Evolutionary conservation across 2,797 vertebrate genomes (phyloP).

Genomic region (Poecilia gillii): DNA sequence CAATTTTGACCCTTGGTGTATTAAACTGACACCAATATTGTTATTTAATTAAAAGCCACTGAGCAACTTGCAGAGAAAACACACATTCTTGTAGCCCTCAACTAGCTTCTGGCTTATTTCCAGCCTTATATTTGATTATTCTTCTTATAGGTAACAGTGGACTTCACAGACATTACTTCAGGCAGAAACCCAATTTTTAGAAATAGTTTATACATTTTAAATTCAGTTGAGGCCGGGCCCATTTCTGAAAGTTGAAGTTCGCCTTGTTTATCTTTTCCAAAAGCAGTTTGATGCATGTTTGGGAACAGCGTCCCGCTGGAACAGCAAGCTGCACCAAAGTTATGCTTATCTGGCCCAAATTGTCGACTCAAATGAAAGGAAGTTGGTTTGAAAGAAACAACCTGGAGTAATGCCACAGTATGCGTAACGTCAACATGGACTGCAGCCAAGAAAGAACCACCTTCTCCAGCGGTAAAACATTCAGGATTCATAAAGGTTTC

Average conservation of each 20-base stretch:
- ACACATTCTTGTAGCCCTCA: background rate
- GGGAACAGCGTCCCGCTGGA: background rate
- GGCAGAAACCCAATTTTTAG: background rate
- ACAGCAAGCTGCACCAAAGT: background rate
- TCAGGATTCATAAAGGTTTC: background rate
- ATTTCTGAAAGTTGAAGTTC: background rate
- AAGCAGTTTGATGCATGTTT: background rate
- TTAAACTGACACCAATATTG: background rate
- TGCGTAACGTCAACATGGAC: background rate
- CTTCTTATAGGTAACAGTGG: background rate
- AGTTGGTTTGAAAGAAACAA: background rate
- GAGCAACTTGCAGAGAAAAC: background rate
- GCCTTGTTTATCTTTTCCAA: background rate
- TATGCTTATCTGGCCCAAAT: background rate
- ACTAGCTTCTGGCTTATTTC: background rate
- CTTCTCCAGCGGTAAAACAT: background rate
- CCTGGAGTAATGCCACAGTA: background rate
- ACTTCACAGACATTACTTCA: background rate
- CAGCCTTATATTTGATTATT: background rate
- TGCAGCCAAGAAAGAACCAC: background rate
- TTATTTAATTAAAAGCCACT: background rate
- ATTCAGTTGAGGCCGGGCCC: background rate
- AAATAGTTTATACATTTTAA: background rate
- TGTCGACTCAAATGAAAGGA: background rate
- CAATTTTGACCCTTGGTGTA: background rate